phyloP scores from a whole-genome alignment of 1,140 invertebrate species.

The Tribolium castaneum region DNA sequence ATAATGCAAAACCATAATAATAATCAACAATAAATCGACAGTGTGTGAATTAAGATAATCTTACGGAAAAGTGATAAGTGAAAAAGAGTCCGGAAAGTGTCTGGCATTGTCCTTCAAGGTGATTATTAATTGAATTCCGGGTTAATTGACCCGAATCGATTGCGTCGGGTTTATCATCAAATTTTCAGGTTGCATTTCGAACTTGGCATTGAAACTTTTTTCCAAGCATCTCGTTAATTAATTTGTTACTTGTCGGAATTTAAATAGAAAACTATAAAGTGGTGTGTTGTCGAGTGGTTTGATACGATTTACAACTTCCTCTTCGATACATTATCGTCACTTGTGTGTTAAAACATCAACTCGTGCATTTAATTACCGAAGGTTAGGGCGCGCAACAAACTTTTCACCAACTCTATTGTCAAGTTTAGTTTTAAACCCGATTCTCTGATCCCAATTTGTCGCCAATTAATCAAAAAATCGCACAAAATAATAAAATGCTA shows the following conservation, averaged over 20 bases:
- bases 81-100: neutral
- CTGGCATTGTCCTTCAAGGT: conserved; percentile 18
- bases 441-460: neutral
- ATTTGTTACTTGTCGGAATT: no score
- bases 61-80: neutral
- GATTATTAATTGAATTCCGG: conserved; percentile 22
- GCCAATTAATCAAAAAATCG: neutral
- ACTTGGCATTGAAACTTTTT: conserved; percentile 8
- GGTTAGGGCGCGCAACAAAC: neutral
- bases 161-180: neutral
- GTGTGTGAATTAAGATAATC: neutral
- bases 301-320: neutral
- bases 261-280: no score
- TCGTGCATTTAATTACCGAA: neutral
- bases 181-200: conserved; percentile 16
- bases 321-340: neutral
- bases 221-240: neutral
- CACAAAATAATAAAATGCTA: neutral
- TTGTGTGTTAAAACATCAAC: neutral
- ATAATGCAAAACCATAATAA: neutral
- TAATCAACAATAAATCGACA: neutral
- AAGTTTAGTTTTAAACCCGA: neutral
- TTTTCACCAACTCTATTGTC: neutral
- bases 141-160: conserved; percentile 18
- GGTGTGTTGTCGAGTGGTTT: neutral